Evolutionary conservation across 2,113 vertebrate genomes (phyloP).

Genomic region (Tonatia bakeri): DNA sequence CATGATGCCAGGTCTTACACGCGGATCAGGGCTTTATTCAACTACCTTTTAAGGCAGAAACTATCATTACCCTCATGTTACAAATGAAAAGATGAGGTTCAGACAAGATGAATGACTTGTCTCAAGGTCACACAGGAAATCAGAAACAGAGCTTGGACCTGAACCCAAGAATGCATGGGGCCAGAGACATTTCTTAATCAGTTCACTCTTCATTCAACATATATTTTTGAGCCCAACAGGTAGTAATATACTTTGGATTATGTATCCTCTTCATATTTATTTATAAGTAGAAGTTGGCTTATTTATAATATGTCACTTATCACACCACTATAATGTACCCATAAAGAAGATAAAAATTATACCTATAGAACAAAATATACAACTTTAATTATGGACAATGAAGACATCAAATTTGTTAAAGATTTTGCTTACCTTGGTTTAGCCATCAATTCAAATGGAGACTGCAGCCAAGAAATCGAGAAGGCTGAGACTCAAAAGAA

Average conservation of each 20-base stretch:
- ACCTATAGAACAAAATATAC: not conserved
- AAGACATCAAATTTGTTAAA: not conserved
- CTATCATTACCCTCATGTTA: not conserved
- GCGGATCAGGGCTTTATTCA: not conserved
- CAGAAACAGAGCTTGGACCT: not conserved
- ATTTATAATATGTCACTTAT: not conserved
- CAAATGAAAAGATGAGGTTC: not conserved
- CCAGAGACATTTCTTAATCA: not conserved
- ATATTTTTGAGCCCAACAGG: not conserved
- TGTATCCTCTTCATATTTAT: not conserved
- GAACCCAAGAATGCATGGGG: not conserved
- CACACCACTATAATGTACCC: not conserved
- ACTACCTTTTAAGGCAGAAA: not conserved
- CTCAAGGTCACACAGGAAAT: not conserved
- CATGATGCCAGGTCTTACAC: rapidly evolving
- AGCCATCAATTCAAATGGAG: not conserved
- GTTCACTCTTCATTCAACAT: not conserved
- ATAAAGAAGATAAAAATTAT: not conserved
- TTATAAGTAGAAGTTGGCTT: not conserved
- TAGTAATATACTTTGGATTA: not conserved
- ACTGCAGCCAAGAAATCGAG: not conserved
- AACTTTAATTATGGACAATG: not conserved
- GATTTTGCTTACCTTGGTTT: not conserved
- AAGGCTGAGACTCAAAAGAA: not conserved
- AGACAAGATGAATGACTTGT: not conserved